Evolutionary conservation across 2,888 invertebrate species (phyloP).

Genomic region (Drosophila eohydei): DNA sequence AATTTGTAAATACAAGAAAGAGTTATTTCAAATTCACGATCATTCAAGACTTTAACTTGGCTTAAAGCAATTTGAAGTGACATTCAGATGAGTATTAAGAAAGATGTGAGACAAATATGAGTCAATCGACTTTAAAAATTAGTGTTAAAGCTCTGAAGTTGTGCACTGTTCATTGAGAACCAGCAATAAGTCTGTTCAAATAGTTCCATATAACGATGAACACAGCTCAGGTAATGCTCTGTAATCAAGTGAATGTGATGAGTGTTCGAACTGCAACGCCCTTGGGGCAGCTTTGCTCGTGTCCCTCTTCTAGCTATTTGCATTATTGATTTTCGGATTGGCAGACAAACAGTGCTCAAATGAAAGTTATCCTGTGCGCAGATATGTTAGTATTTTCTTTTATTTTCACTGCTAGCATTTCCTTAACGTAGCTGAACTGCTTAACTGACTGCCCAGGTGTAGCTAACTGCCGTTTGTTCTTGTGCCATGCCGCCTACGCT

Average conservation of each 20-base stretch:
- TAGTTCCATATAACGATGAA: background rate
- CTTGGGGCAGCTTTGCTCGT: background rate
- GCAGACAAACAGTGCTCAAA: background rate
- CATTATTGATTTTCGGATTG: constrained; percentile 3
- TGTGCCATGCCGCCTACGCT: background rate
- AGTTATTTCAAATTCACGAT: background rate
- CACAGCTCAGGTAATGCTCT: background rate
- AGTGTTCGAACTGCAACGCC: background rate
- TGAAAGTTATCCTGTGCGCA: background rate
- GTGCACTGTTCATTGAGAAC: background rate
- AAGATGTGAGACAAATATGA: background rate
- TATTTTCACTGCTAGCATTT: background rate
- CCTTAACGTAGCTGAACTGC: background rate
- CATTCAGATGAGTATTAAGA: too few species aligned
- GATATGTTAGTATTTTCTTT: background rate
- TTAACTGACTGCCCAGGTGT: constrained; percentile 1
- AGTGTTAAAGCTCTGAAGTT: background rate
- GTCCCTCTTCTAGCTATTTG: background rate
- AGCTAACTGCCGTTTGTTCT: background rate
- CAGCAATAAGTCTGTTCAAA: background rate
- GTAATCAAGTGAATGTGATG: background rate
- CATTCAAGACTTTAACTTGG: background rate
- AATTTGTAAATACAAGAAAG: too few species aligned
- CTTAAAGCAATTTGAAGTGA: background rate
- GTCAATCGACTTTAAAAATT: background rate